Evolutionary conservation across 2,797 vertebrate genomes (phyloP), one percentile per base, ranked within the genome.

Genomic region (Brachyalestes nurse): DNA sequence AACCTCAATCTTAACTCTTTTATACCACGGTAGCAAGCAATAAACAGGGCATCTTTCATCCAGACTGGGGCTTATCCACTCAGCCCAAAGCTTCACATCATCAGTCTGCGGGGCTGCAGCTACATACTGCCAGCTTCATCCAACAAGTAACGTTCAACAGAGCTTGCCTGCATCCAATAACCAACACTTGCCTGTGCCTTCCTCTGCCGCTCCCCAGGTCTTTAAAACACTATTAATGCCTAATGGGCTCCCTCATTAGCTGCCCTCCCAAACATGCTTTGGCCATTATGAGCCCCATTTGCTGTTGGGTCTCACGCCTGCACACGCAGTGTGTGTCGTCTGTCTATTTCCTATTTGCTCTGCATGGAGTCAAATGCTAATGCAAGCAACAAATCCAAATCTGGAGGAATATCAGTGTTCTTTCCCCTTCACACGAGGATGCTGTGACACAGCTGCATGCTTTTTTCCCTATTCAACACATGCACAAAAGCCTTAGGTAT

Each of bases 211-310:
- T 90, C 88, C 77, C 80, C 83, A 79, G 88, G 88, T 89, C 91
- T 90, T 92, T 91, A 92, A 92, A 93, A 91, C 81, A 89, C 90
- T 86, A 91, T 93, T 94, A 92, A 90, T 88, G 90, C 88, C 88
- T 94, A 93, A 94, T 94, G 91, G 91, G 80, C 70, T 45, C 83
- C 83, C 90, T 94, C 93, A 92, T 95, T 94, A 94, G 86, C 87
- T 83, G 88, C 83, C 78, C 90, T 87, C 89, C 84, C 91, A 91
- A 92, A 91, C 88, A 90, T 87, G 85, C 90, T 89, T 85, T 80
- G 89, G 89, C 90, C 91, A 92, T 93, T 92, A 93, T 86, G 82
- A 78, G 89, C 83, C 86, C 86, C 90, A 91, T 92, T 90, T 90
- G 90, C 90, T 88, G 89, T 80, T 85, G 76, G 89, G 88, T 89